These are phyloP conservation scores for Drosophila triauraria DNA, from an alignment of 1,140 invertebrate genomes.

Conservation along the genomic window DNA sequence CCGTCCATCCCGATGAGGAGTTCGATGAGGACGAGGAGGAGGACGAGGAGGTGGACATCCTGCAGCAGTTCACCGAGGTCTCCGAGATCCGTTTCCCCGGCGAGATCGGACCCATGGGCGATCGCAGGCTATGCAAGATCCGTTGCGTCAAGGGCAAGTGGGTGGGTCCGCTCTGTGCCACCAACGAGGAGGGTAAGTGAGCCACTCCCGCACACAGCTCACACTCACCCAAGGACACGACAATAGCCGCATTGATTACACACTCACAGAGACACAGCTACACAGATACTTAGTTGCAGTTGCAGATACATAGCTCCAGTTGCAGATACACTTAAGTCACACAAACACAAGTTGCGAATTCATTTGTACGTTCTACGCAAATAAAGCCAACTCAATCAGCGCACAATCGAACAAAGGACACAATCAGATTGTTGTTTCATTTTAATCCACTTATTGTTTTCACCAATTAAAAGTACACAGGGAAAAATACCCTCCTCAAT, in stretches of 20 bases:
- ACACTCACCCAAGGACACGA: slow-evolving; percentile 19
- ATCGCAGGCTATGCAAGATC: slow-evolving; percentile 91
- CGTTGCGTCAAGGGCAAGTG: slow-evolving; percentile 92
- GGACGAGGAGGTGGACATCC: slow-evolving; percentile 80
- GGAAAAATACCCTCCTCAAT: not conserved
- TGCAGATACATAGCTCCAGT: slow-evolving; percentile 30
- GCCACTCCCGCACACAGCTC: slow-evolving; percentile 14
- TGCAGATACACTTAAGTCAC: slow-evolving; percentile 47
- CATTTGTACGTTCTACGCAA: slow-evolving; percentile 54
- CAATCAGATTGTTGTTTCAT: slow-evolving; percentile 58
- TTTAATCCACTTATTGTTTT: slow-evolving; percentile 30
- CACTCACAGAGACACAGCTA: not conserved
- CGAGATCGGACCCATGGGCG: slow-evolving; percentile 88
- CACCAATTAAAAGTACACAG: slow-evolving; percentile 22
- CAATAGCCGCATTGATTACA: slow-evolving; percentile 34
- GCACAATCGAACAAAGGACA: slow-evolving; percentile 45
- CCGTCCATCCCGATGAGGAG: slow-evolving; percentile 77
- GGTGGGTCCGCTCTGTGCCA: slow-evolving; percentile 90
- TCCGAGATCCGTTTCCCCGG: slow-evolving; percentile 89
- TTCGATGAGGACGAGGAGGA: slow-evolving; percentile 82
- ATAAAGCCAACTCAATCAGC: slow-evolving; percentile 71
- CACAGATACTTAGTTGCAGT: slow-evolving; percentile 44
- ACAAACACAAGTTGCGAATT: slow-evolving; percentile 49
- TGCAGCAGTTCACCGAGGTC: slow-evolving; percentile 85
- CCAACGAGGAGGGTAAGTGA: slow-evolving; percentile 86